Conservation (phyloP, 1,140 invertebrate genomes). For the Panagrolaimus sp. region DNA sequence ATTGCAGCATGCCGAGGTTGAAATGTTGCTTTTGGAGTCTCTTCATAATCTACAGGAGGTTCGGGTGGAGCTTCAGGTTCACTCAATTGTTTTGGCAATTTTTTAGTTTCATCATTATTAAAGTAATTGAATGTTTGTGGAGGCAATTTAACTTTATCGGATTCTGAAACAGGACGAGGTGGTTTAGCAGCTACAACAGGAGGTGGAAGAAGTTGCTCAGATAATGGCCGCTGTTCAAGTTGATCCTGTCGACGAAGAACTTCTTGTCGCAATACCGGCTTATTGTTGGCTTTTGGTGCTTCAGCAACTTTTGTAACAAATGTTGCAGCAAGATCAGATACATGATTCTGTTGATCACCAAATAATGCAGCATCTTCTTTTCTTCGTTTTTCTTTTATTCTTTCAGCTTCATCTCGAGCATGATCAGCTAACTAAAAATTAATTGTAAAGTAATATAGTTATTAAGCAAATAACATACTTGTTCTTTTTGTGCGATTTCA, state of each 20-base stretch:
- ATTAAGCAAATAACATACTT: conserved; percentile 3
- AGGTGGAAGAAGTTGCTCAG: neutral
- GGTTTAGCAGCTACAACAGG: neutral
- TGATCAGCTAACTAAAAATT: conserved; percentile 22
- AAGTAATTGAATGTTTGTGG: conserved; percentile 8
- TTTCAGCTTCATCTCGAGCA: conserved; percentile 22
- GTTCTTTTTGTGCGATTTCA: conserved; percentile 24
- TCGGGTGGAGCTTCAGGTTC: conserved; percentile 49
- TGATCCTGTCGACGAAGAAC: conserved; percentile 1
- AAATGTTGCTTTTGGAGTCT: conserved; percentile 23
- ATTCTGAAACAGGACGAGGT: neutral
- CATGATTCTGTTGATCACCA: conserved; percentile 3
- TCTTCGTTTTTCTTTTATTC: conserved; percentile 24
- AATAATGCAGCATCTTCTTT: conserved; percentile 8
- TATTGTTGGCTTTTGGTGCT: neutral
- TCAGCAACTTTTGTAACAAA: conserved; percentile 2
- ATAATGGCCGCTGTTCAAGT: conserved; percentile 13
- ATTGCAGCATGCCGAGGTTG: neutral
- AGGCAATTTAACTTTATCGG: neutral
- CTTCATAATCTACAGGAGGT: conserved; percentile 57
- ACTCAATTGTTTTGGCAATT: too few relatives aligned
- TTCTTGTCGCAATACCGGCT: neutral
- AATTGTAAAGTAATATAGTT: too few relatives aligned
- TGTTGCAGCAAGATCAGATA: conserved; percentile 9
- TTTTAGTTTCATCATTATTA: neutral